phyloP scores from a whole-genome alignment of 2,797 vertebrate species.

The Gobio occitaniae region DNA sequence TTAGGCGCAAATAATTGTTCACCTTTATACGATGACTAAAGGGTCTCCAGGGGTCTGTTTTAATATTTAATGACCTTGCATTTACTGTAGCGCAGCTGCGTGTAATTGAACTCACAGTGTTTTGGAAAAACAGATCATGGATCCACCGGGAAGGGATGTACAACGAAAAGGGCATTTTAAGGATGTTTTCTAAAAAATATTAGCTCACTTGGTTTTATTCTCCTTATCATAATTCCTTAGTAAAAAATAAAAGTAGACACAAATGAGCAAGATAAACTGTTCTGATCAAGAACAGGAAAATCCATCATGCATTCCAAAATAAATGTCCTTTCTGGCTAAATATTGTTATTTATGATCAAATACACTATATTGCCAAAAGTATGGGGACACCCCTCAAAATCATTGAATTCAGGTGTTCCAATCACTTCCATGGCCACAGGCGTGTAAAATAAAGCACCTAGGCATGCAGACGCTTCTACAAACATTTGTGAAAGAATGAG shows the following conservation, averaged over 20 bases:
- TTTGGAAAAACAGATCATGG: conserved; percentile 4
- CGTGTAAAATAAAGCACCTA: no score
- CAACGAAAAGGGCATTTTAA: not conserved
- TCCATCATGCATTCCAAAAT: not conserved
- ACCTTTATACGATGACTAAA: conserved; percentile 26
- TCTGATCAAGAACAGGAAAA: not conserved
- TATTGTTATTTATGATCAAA: not conserved
- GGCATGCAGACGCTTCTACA: no score
- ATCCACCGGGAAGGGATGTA: not conserved
- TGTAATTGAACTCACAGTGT: conserved; percentile 20
- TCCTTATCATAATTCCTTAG: not conserved
- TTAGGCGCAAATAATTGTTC: conserved; percentile 47
- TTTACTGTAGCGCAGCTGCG: conserved; percentile 11
- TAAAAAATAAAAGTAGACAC: not conserved
- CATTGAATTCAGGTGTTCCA: no score
- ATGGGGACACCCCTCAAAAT: no score
- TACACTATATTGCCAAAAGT: no score
- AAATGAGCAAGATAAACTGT: not conserved
- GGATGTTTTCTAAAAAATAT: not conserved
- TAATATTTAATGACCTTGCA: conserved; percentile 37
- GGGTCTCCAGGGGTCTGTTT: conserved; percentile 38
- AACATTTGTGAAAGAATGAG: no score
- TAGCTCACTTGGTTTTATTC: not conserved
- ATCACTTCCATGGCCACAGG: no score
- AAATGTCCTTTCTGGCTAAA: not conserved